Percentiles rank a stretch among this genome's conserved stretches.
These are phyloP conservation scores for Pedionomus torquatus DNA, from an alignment of 2,113 vertebrate species.

Conservation along the genomic window DNA sequence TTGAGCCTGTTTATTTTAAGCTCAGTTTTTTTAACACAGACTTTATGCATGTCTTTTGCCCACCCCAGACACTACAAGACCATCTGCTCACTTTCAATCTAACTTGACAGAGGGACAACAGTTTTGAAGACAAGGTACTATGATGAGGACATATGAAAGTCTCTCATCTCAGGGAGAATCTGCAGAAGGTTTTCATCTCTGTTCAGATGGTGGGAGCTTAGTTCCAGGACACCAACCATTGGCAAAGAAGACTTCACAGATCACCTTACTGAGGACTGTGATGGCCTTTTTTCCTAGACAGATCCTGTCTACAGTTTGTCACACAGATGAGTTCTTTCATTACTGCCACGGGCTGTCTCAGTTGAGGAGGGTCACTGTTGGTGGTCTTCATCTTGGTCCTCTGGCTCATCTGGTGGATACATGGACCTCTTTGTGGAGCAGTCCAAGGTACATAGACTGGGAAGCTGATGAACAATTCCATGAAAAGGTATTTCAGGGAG, in stretches of 20 bases:
- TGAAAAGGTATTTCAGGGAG: not conserved
- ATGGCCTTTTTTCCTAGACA: not conserved
- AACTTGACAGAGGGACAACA: not conserved
- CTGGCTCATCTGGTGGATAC: not conserved
- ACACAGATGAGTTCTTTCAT: not conserved
- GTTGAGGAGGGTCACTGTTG: not conserved
- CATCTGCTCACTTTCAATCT: conserved; percentile 22
- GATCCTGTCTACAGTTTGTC: not conserved
- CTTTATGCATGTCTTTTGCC: not conserved
- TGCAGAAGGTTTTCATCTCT: not conserved
- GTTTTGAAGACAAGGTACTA: not conserved
- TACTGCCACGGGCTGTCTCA: not conserved
- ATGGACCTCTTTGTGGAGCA: not conserved
- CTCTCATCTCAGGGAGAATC: not conserved
- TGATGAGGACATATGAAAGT: not conserved
- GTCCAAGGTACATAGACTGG: not conserved
- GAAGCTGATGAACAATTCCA: not conserved
- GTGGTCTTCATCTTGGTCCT: not conserved
- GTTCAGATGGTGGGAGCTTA: not conserved
- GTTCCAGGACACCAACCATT: not conserved
- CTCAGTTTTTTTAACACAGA: not conserved
- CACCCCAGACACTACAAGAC: not conserved
- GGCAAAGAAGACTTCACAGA: not conserved
- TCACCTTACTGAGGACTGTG: not conserved
- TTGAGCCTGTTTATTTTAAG: conserved; percentile 26